Conservation (phyloP, 2,797 vertebrate genomes). For the Muscicapa comitata region DNA sequence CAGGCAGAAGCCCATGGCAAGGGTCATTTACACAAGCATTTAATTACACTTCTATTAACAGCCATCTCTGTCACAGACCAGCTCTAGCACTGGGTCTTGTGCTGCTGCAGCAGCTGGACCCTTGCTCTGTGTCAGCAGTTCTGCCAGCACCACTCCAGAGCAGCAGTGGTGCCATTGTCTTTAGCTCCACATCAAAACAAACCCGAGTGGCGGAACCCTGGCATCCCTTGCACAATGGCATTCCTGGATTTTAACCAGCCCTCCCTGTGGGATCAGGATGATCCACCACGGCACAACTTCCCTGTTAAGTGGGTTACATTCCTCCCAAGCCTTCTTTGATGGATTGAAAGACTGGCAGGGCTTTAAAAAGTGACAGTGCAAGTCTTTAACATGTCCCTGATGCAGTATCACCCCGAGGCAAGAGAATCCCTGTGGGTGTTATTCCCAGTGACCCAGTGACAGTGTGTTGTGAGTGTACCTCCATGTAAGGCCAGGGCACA, state of each 20-base stretch:
- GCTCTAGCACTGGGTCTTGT: not conserved
- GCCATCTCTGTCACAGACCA: not conserved
- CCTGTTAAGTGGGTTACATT: accelerated
- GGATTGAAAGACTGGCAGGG: not conserved
- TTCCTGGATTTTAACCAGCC: not conserved
- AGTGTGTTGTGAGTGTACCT: no score
- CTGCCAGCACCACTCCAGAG: not conserved
- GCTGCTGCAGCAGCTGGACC: not conserved
- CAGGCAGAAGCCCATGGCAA: no score
- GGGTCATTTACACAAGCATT: not conserved
- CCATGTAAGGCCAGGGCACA: not conserved
- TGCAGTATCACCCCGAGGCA: not conserved
- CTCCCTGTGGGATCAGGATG: not conserved
- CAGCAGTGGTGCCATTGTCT: not conserved
- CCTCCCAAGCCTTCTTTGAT: not conserved
- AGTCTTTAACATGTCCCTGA: not conserved
- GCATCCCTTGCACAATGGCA: accelerated
- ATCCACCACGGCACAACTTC: not conserved
- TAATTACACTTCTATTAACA: not conserved
- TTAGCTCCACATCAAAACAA: not conserved
- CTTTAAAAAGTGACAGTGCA: not conserved
- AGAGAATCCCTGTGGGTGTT: not conserved
- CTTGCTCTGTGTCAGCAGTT: not conserved
- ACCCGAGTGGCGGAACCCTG: not conserved
- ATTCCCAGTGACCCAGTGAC: not conserved